These are phyloP conservation scores for Hycleus cichorii DNA, from an alignment of 1,140 invertebrate genomes.

Conservation along the genomic window DNA sequence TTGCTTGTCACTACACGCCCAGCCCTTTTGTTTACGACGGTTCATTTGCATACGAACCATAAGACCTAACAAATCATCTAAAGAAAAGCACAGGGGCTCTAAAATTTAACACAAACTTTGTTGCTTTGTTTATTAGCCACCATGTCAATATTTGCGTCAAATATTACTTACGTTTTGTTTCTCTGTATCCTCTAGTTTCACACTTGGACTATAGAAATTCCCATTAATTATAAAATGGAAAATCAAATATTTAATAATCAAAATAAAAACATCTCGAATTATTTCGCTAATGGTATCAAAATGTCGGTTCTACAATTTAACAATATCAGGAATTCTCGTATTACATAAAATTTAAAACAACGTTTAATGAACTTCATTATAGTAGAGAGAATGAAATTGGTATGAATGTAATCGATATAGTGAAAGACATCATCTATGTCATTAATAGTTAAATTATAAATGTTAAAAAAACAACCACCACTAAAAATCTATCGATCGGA, in stretches of 20 bases:
- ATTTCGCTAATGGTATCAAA: too few relatives aligned
- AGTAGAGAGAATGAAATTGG: constrained; percentile 5
- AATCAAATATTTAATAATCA: too few relatives aligned
- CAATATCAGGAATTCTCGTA: constrained; percentile 1
- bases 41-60: constrained; percentile 21
- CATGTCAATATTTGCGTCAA: constrained; percentile 12
- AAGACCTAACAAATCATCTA: too few relatives aligned
- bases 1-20: constrained; percentile 28
- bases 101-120: constrained; percentile 14
- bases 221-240: too few relatives aligned
- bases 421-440: constrained; percentile 20
- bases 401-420: constrained; percentile 10
- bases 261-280: too few relatives aligned
- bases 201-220: too few relatives aligned
- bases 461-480: not conserved
- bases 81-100: constrained; percentile 1
- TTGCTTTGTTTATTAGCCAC: constrained; percentile 10
- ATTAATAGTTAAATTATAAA: constrained; percentile 31
- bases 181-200: too few relatives aligned
- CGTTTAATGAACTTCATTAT: constrained; percentile 11
- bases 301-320: too few relatives aligned
- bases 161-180: too few relatives aligned
- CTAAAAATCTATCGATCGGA: too few relatives aligned
- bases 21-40: constrained; percentile 23
- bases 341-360: constrained; percentile 11